A percentile compares a stretch with the other conserved stretches of the same genome.
Evolutionary conservation across 2,888 invertebrate genomes (phyloP).

Genomic region (Elgonia sp.): DNA sequence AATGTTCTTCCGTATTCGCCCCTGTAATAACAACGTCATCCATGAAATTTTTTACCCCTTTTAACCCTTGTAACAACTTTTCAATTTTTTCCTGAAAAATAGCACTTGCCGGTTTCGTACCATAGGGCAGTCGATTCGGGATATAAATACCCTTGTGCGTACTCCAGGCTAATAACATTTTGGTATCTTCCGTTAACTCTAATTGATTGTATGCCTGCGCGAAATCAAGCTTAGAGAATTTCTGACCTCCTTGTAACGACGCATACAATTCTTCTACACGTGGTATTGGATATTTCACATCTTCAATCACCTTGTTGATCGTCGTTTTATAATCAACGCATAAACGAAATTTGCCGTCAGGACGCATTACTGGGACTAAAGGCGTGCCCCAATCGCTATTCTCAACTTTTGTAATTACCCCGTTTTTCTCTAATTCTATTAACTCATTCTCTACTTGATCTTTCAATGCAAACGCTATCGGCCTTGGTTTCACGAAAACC

Average conservation of each 20-base stretch:
- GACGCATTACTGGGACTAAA: conserved; percentile 59
- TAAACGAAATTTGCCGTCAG: conserved; percentile 54
- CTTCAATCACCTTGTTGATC: conserved; percentile 77
- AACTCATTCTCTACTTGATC: conserved; percentile 61
- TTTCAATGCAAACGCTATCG: conserved; percentile 71
- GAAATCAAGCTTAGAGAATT: conserved; percentile 80
- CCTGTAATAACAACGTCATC: conserved; percentile 82
- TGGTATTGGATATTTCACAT: conserved; percentile 80
- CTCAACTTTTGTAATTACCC: conserved; percentile 42
- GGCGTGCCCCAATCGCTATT: conserved; percentile 74
- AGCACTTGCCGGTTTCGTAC: conserved; percentile 83
- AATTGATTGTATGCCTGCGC: conserved; percentile 83
- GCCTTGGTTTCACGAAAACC: conserved; percentile 67
- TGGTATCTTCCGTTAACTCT: conserved; percentile 79
- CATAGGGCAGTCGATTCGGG: conserved; percentile 82
- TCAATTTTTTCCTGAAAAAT: conserved; percentile 84
- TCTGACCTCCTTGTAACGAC: conserved; percentile 70
- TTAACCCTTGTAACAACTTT: conserved; percentile 78
- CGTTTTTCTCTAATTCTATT: conserved; percentile 46
- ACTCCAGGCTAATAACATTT: conserved; percentile 80
- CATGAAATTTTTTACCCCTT: conserved; percentile 72
- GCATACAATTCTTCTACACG: conserved; percentile 80
- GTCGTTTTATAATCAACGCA: conserved; percentile 81
- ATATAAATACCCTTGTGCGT: conserved; percentile 78
- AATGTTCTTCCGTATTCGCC: conserved; percentile 75